phyloP scores from a whole-genome alignment of 2,888 invertebrate species.

The Bellardia bayeri region DNA sequence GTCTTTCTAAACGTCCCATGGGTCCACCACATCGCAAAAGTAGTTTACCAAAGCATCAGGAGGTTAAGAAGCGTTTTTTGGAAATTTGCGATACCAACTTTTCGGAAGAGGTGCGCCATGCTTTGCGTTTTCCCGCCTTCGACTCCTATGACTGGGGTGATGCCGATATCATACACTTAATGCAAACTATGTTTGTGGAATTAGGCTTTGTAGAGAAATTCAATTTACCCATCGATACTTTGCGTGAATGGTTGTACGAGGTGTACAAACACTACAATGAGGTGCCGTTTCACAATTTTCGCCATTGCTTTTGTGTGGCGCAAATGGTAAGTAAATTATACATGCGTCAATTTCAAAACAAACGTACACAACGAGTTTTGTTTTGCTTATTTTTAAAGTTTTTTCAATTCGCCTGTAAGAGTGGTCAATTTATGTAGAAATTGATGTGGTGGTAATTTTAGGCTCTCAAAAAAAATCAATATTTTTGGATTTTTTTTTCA shows the following conservation, averaged over 20 bases:
- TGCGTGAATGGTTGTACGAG: slow-evolving; percentile 90
- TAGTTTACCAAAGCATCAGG: slow-evolving; percentile 85
- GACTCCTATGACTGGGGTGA: slow-evolving; percentile 94
- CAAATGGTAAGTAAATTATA: slow-evolving; percentile 89
- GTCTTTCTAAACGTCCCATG: slow-evolving; percentile 83
- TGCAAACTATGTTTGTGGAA: slow-evolving; percentile 93
- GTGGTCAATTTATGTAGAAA: too few species aligned
- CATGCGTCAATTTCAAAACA: too few species aligned
- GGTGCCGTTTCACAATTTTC: slow-evolving; percentile 94
- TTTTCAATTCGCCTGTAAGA: too few species aligned
- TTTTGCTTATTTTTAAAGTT: too few species aligned
- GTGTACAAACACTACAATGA: slow-evolving; percentile 93
- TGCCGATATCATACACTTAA: slow-evolving; percentile 90
- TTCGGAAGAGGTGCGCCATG: slow-evolving; percentile 84
- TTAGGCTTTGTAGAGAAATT: slow-evolving; percentile 90
- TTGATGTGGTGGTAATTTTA: too few species aligned
- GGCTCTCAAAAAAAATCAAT: too few species aligned
- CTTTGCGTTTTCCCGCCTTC: slow-evolving; percentile 86
- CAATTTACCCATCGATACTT: slow-evolving; percentile 88
- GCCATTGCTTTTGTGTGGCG: slow-evolving; percentile 94
- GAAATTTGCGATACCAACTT: slow-evolving; percentile 84
- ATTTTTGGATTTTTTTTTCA: too few species aligned
- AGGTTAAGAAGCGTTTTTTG: slow-evolving; percentile 84
- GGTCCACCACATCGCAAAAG: slow-evolving; percentile 84
- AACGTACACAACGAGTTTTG: too few species aligned